phyloP scores from a whole-genome alignment of 2,888 invertebrate genomes.

The Cepaea hortensis region DNA sequence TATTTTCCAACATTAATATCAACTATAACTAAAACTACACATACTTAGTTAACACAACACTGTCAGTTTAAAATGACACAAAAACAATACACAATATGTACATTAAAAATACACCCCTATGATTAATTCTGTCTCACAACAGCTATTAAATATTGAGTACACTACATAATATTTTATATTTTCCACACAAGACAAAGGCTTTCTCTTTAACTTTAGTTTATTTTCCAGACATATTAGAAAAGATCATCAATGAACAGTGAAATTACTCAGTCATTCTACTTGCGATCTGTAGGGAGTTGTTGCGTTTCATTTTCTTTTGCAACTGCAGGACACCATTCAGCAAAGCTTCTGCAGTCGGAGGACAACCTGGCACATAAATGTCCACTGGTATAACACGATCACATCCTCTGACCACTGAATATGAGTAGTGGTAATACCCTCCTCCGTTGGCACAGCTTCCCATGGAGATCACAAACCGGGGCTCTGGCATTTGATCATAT shows the following conservation, averaged over 20 bases:
- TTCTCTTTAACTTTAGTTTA: no score
- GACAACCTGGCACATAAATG: slow-evolving; percentile 98
- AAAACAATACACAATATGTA: no score
- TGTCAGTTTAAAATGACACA: no score
- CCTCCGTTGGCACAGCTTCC: slow-evolving; percentile 99
- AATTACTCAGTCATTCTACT: slow-evolving; percentile 78
- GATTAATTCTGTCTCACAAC: no score
- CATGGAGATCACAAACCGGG: slow-evolving; percentile 99
- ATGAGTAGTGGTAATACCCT: slow-evolving; percentile 99
- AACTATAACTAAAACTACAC: no score
- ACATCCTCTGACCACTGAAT: slow-evolving; percentile 97
- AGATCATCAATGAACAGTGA: background rate
- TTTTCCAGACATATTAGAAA: no score
- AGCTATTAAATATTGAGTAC: no score
- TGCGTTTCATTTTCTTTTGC: slow-evolving; percentile 97
- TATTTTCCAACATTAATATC: no score
- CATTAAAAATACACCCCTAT: no score
- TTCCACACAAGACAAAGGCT: no score
- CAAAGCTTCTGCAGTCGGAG: slow-evolving; percentile 97
- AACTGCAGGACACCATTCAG: slow-evolving; percentile 96
- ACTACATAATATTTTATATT: no score
- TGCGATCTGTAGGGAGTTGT: slow-evolving; percentile 90
- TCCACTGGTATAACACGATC: slow-evolving; percentile 98
- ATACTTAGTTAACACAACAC: no score
- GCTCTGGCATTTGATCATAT: slow-evolving; percentile 79